Base-by-base conservation (phyloP, 2,113 vertebrate genomes). In the Centropus bengalensis region DNA sequence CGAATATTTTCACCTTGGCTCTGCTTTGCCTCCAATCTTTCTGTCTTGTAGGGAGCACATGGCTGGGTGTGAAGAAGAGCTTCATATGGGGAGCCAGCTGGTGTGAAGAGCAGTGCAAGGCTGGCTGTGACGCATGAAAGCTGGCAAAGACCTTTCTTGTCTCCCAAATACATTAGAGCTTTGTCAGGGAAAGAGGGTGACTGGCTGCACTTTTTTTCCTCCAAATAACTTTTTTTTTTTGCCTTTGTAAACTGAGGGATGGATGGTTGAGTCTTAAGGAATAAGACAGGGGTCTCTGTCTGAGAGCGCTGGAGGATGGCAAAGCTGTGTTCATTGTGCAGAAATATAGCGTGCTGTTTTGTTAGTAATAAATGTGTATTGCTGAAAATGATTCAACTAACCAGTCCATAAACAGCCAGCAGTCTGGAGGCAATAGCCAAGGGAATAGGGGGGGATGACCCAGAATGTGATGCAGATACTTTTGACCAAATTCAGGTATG, bases 71-170 rank as follows among this genome's bases (percentile, higher is more conserved):
- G 38, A 82, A 38, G 32, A 78, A 79, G 20, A 3, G 19, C 4
- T 76, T 70, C 67, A 60, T 3, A 22, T 0, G 0, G 32, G 26
- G 18, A 67, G 6, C 19, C 45, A 93, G 45, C 11, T 74, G 54
- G 6, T 2, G 0, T 14, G 45, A 64, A 74, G 8, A 67, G 10
- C 19, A 28, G 9, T 32, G 12, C 4, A 12, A 66, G 78, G 10
- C 27, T 73, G 63, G 8, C 10, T 83, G 32, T 1, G 0, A 17
- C 14, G 66, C 8, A 2, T 0, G 0, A 69, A 40, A 74, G 22
- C 6, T 82, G 15, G 7, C 6, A 4, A 10, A 60, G 4, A 77
- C 3, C 3, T 56, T 80, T 70, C 38, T 38, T 22, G 15, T 26
- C 17, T 88, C 36, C n/a, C 40, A 68, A 78, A 51, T n/a, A 69